Base-by-base conservation (phyloP, 2,113 vertebrate species). In the Syngnathus scovelli region DNA sequence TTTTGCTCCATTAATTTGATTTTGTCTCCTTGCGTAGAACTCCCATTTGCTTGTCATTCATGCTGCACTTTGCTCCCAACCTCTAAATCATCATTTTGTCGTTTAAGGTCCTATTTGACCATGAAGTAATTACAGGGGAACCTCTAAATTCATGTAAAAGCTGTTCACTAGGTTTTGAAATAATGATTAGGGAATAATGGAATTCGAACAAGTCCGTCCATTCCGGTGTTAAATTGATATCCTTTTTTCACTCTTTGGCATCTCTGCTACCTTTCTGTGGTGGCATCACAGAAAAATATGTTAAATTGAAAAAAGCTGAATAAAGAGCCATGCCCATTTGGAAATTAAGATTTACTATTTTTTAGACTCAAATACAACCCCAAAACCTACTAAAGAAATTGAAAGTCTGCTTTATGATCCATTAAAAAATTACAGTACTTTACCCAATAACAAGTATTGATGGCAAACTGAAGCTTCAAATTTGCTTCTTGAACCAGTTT, bases 31-130 rank as follows among this genome's bases (percentile, higher is more conserved):
- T 36, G 5, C 11, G 61, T 70, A 11, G 63, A 78, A 51, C 6
- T 61, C 16, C 59, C 36, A 39, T 61, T 39, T 62, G 18, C 67
- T 73, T 69, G 39, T 41, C 61, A 59, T 38, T 27, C 46, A 41
- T 21, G 33, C 43, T n/a, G 21, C 23, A 16, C 4, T 69, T 37
- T 41, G 8, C 15, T 48, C 33, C 0, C 18, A 44, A 0, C 43
- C 54, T 63, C 59, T 64, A 23, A 21, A 8, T 77, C 76, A 75
- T 23, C 16, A 39, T 66, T 41, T 63, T 37, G 15, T 70, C 72
- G 65, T 72, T 38, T 69, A 67, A 48, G 46, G 61, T 76, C 0
- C 43, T 16, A 54, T 7, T 68, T n/a, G 36, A 23, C 43, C 15
- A 23, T 6, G 38, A 58, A 71, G n/a, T 37, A 23, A 15, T 62